Evolutionary conservation across 2,113 vertebrate genomes (phyloP).

Genomic region (Pantherophis guttatus): DNA sequence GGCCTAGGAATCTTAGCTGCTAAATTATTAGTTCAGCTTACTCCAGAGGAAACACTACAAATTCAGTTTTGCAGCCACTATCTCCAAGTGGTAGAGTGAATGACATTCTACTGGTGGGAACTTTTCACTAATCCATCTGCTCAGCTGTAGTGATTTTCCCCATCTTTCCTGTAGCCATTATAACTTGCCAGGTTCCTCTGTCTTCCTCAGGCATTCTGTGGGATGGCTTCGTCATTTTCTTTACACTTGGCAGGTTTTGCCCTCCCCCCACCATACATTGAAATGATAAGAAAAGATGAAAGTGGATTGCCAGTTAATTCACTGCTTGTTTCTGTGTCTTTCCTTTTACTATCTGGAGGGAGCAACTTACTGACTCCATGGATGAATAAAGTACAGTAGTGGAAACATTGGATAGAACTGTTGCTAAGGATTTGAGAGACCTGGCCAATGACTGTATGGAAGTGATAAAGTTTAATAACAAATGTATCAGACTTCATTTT

Average conservation of each 20-base stretch:
- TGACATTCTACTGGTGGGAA: neutral
- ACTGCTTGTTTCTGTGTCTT: neutral
- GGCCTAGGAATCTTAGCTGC: neutral
- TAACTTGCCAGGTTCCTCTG: neutral
- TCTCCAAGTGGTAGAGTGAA: neutral
- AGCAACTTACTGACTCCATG: neutral
- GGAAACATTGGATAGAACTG: neutral
- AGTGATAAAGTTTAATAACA: constrained; percentile 5
- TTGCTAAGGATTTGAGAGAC: neutral
- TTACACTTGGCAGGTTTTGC: neutral
- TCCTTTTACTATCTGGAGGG: neutral
- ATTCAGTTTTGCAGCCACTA: neutral
- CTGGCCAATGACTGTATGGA: neutral
- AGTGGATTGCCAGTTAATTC: neutral
- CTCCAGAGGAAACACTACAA: neutral
- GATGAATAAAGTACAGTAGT: neutral
- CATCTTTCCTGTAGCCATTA: neutral
- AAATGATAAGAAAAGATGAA: neutral
- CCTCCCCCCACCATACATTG: neutral
- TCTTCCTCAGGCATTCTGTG: neutral
- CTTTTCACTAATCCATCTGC: neutral
- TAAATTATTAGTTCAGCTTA: neutral
- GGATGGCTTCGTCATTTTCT: neutral
- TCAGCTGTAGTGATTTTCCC: neutral
- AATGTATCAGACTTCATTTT: neutral